Conservation (phyloP, 2,797 vertebrate species). For the Salmo trutta region DNA sequence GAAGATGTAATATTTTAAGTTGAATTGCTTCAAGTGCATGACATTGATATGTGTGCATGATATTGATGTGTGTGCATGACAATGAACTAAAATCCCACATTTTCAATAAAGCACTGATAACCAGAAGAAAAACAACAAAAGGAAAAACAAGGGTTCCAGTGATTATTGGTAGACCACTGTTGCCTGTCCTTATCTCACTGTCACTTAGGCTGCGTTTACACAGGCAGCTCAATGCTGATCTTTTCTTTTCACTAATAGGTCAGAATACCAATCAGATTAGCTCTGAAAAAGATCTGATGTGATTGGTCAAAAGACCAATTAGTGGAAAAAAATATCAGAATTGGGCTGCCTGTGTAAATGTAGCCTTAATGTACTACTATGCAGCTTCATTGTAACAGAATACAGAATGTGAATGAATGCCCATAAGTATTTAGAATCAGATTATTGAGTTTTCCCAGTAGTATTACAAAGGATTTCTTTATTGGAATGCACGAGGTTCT, state of each 20-base stretch:
- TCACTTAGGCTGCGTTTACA: neutral
- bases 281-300: no score
- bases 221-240: no score
- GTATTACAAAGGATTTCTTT: slow-evolving; percentile 16
- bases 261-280: no score
- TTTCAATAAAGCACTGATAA: slow-evolving; percentile 38
- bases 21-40: slow-evolving; percentile 62
- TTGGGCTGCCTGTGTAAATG: no score
- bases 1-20: slow-evolving; percentile 53
- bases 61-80: no score
- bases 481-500: slow-evolving; percentile 47
- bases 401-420: slow-evolving; percentile 19
- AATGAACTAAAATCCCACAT: slow-evolving; percentile 34
- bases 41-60: no score
- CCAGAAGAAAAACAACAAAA: slow-evolving; percentile 28
- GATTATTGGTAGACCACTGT: slow-evolving; percentile 29
- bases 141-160: slow-evolving; percentile 33
- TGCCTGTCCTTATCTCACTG: neutral
- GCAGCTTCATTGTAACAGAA: slow-evolving; percentile 52
- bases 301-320: no score
- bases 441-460: slow-evolving; percentile 28
- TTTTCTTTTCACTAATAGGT: no score
- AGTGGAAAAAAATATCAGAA: no score
- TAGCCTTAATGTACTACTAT: slow-evolving; percentile 4
- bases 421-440: neutral